Evolutionary conservation across 2,113 vertebrate genomes (phyloP), one percentile per base, ranked within the genome.

Genomic region (Catharus minimus): DNA sequence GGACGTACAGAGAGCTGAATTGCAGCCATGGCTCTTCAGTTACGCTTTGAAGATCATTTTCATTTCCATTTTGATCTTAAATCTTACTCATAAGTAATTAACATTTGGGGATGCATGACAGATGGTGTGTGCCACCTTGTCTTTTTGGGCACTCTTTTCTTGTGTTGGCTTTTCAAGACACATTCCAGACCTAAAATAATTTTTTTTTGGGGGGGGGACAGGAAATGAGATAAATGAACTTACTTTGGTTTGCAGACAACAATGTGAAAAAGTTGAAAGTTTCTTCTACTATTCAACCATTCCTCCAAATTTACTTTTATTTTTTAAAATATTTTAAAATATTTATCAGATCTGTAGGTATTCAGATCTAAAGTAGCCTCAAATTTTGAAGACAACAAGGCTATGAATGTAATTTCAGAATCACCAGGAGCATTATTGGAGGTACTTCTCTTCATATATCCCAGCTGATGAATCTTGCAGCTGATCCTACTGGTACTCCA

Each of bases 91-190:
- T 61, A 90, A 93, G 91, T 87, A 92, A 96, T 94, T 95, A 96
- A 94, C 92, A 94, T 96, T 94, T 94, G 66, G 73, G 81, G 65
- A 91, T 89, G 88, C 16, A 32, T 92, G 86, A 81, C 93, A 95
- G 94, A 95, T 95, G 92, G 80, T 44, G 74, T 33, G 32, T 72
- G 82, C 94, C 77, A 96, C 93, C 94, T 95, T 93, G 94, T 87
- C 91, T 89, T 90, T 95, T 75, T 65, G 88, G 92, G 80, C 80
- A 94, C 69, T 53, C 73, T 86, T 72, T 90, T 90, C 86, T 68
- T 90, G 46, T 74, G 82, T 96, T 90, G 83, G 57, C 80, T 93
- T 92, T 93, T 78, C 62, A 61, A 90, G 61, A 81, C 79, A 81
- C 30, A 81, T 41, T 67, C 61, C 36, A 92, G 68, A 71, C 16